Evolutionary conservation across 2,113 vertebrate species (phyloP).

Genomic region (Thunnus maccoyii): DNA sequence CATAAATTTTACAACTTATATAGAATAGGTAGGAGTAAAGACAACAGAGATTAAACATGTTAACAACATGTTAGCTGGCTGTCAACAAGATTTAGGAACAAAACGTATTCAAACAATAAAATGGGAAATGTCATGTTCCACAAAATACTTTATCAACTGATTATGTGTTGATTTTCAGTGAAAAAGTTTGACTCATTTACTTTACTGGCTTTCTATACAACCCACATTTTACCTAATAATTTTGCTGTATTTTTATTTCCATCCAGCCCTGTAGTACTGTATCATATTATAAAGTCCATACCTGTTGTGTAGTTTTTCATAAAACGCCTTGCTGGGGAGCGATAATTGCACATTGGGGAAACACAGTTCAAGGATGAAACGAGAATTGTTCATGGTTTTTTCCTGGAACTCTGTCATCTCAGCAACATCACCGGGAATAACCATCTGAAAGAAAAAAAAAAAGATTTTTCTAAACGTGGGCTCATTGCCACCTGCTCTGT

Average conservation of each 20-base stretch:
- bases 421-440: conserved; percentile 94
- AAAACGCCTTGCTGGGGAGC: conserved; percentile 93
- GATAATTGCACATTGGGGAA: conserved; percentile 91
- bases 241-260: not conserved
- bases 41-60: not conserved
- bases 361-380: conserved; percentile 92
- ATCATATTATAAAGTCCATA: conserved; percentile 51
- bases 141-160: no score
- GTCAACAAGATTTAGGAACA: no score
- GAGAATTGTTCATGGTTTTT: conserved; percentile 95
- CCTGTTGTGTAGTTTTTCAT: conserved; percentile 98
- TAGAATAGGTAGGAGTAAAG: not conserved
- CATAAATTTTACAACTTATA: conserved; percentile 1
- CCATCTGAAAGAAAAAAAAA: conserved; percentile 88
- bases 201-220: no score
- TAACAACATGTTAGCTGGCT: no score
- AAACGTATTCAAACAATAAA: no score
- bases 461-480: not conserved
- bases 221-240: not conserved
- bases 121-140: no score
- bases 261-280: not conserved
- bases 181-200: no score
- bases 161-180: no score
- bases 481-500: conserved; percentile 13
- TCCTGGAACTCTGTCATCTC: conserved; percentile 99